Evolutionary conservation across 2,797 vertebrate genomes (phyloP).

Genomic region (Trachurus trachurus): DNA sequence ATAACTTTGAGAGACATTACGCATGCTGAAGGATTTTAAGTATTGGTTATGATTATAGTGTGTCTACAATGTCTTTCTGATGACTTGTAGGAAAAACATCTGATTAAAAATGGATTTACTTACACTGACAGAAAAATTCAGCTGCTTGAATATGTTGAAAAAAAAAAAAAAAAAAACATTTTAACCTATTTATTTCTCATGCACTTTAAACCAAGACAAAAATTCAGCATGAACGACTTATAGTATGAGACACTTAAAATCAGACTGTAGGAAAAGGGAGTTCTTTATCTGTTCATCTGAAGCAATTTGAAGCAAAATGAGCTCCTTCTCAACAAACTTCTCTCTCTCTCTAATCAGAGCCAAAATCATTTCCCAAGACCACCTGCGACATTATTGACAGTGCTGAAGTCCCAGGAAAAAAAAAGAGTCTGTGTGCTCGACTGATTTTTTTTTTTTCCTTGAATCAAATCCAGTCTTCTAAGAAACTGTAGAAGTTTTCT

Average conservation of each 20-base stretch:
- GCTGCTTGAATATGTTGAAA: not conserved
- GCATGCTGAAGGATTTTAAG: not conserved
- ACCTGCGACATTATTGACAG: not conserved
- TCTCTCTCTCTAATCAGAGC: not conserved
- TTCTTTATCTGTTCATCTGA: not conserved
- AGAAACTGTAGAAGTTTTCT: not conserved
- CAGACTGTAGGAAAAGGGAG: too few relatives aligned
- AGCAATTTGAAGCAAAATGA: not conserved
- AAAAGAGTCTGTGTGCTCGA: not conserved
- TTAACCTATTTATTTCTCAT: too few relatives aligned
- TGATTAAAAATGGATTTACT: not conserved
- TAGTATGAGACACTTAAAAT: not conserved
- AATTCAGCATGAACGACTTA: too few relatives aligned
- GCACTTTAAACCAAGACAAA: not conserved
- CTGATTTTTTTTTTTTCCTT: not conserved
- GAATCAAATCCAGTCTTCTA: not conserved
- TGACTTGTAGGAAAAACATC: not conserved
- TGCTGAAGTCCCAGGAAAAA: not conserved
- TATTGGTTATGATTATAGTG: not conserved
- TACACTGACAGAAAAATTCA: not conserved
- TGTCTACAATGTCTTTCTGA: not conserved
- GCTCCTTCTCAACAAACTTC: not conserved
- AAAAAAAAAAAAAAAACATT: not conserved
- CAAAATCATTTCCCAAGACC: not conserved
- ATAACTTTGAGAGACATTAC: not conserved